phyloP scores from a whole-genome alignment of 2,113 vertebrate genomes.

The Empidonax traillii region DNA sequence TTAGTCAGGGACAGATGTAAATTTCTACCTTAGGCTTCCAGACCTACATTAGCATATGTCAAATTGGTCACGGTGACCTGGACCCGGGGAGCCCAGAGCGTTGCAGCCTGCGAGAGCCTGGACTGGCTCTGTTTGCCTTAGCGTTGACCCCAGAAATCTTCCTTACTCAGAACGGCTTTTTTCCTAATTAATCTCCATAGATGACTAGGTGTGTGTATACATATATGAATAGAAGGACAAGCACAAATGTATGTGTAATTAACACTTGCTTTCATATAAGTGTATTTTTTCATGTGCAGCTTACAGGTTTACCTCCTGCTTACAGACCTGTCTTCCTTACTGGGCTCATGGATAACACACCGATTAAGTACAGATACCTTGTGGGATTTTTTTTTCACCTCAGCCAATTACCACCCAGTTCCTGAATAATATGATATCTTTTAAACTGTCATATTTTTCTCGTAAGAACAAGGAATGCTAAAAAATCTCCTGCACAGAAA shows the following conservation, averaged over 20 bases:
- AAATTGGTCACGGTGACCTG: rapidly evolving
- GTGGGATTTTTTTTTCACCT: not conserved
- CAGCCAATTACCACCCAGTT: not conserved
- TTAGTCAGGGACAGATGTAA: not conserved
- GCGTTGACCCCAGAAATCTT: not conserved
- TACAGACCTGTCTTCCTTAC: not conserved
- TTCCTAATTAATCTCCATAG: not conserved
- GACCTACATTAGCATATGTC: not conserved
- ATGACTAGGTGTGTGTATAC: not conserved
- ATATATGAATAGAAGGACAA: not conserved
- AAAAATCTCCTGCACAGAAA: not conserved
- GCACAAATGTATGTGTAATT: not conserved
- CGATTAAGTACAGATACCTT: not conserved
- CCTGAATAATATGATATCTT: not conserved
- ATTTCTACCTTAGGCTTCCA: not conserved
- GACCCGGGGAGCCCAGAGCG: not conserved
- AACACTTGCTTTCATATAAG: not conserved
- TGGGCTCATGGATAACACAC: not conserved
- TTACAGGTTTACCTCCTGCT: not conserved
- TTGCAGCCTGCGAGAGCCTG: rapidly evolving
- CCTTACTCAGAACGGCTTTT: not conserved
- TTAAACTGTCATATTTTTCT: not conserved
- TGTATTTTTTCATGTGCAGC: not conserved
- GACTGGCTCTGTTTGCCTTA: not conserved
- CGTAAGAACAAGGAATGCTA: not conserved